Conservation (phyloP, 2,888 invertebrate species). For the Torymus aiolomorphi region DNA sequence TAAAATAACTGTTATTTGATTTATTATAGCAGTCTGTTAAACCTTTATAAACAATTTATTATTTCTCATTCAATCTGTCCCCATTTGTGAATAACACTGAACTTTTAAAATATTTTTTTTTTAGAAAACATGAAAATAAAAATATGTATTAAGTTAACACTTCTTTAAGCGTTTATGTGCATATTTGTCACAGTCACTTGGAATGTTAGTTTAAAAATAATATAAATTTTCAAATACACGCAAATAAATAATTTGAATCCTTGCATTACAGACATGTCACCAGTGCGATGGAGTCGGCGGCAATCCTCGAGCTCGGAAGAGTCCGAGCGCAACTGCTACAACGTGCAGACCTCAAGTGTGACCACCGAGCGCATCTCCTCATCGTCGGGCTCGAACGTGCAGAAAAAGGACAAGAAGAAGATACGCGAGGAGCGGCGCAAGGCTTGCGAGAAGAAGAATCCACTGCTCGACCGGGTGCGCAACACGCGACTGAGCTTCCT, state of each 20-base stretch:
- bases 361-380: conserved; percentile 76
- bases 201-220: too few species aligned
- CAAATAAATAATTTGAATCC: neutral
- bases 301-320: conserved; percentile 81
- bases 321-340: conserved; percentile 83
- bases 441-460: conserved; percentile 80
- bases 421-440: conserved; percentile 75
- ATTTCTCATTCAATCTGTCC: too few species aligned
- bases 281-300: conserved; percentile 78
- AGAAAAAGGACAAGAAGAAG: conserved; percentile 78
- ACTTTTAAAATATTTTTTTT: too few species aligned
- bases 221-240: too few species aligned
- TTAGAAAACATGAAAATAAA: too few species aligned
- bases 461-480: conserved; percentile 83
- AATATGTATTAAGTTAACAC: too few species aligned
- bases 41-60: too few species aligned
- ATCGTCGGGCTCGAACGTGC: conserved; percentile 67
- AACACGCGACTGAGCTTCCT: conserved; percentile 84
- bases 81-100: too few species aligned
- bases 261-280: conserved; percentile 81
- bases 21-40: too few species aligned
- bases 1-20: too few species aligned
- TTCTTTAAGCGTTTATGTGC: too few species aligned
- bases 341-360: conserved; percentile 77
- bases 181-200: too few species aligned